phyloP scores from a whole-genome alignment of 2,888 invertebrate species.

The Epinotia ramella region DNA sequence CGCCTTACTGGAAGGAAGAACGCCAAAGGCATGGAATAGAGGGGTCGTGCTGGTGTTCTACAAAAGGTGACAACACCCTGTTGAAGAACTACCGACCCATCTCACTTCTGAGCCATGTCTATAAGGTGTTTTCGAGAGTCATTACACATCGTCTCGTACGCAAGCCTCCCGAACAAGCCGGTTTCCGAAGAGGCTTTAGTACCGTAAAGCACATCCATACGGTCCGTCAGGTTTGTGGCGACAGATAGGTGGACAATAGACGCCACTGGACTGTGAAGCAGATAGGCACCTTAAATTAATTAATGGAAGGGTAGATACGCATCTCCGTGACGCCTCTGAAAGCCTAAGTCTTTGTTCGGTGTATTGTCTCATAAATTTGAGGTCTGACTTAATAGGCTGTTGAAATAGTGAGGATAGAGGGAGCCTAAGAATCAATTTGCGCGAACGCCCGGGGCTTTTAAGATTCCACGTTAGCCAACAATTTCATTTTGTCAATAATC shows the following conservation, averaged over 20 bases:
- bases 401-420: slow-evolving; percentile 11
- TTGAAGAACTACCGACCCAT: too few species aligned
- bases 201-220: too few species aligned
- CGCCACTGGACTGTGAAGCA: slow-evolving; percentile 63
- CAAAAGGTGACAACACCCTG: too few species aligned
- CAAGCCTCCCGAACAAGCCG: too few species aligned
- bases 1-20: too few species aligned
- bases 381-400: slow-evolving; percentile 41
- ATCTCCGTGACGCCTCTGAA: slow-evolving; percentile 45
- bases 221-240: too few species aligned
- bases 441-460: slow-evolving; percentile 71
- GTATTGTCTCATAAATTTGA: slow-evolving; percentile 43
- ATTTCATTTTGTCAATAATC: slow-evolving; percentile 49
- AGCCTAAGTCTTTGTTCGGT: slow-evolving; percentile 43
- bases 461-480: slow-evolving; percentile 73
- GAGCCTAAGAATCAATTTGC: slow-evolving; percentile 72
- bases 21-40: too few species aligned
- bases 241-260: slow-evolving; percentile 63
- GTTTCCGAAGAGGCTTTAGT: too few species aligned
- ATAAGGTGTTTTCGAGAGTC: too few species aligned
- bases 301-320: slow-evolving; percentile 54
- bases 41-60: too few species aligned
- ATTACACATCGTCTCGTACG: too few species aligned
- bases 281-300: slow-evolving; percentile 67
- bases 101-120: too few species aligned